Evolutionary conservation across 1,140 invertebrate genomes (phyloP).

Genomic region (Orius insidiosus): DNA sequence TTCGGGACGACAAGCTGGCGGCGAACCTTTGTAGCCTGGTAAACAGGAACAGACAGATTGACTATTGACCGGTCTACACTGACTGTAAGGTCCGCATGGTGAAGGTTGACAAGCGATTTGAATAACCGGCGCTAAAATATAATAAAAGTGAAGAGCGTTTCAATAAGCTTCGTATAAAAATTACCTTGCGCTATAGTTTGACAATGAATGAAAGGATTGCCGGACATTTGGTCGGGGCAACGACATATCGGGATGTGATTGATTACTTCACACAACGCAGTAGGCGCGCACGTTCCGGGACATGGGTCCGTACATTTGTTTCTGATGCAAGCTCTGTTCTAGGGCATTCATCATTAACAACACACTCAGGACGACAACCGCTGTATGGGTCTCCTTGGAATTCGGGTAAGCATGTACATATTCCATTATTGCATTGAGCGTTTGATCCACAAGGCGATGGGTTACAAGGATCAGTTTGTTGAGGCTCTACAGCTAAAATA

Average conservation of each 20-base stretch:
- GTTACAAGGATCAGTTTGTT: conserved; percentile 24
- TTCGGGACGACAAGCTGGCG: conserved; percentile 53
- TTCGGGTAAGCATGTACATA: conserved; percentile 31
- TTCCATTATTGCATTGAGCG: conserved; percentile 33
- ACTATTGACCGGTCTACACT: conserved; percentile 34
- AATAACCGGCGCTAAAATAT: conserved; percentile 18
- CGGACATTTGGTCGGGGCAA: conserved; percentile 47
- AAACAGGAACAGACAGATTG: conserved; percentile 35
- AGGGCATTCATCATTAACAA: conserved; percentile 32
- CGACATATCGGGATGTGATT: conserved; percentile 62
- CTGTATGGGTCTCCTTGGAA: conserved; percentile 36
- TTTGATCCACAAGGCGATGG: conserved; percentile 40
- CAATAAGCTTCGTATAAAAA: neutral
- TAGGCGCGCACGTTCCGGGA: conserved; percentile 52
- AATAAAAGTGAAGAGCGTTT: conserved; percentile 14
- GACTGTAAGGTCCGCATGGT: conserved; percentile 36
- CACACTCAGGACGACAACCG: conserved; percentile 30
- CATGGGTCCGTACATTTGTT: conserved; percentile 39
- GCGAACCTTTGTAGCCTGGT: conserved; percentile 38
- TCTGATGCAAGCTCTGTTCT: conserved; percentile 30
- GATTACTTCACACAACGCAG: conserved; percentile 55
- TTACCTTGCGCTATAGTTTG: conserved; percentile 22
- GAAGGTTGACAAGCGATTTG: conserved; percentile 28
- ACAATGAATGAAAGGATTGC: conserved; percentile 42
- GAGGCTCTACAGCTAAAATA: conserved; percentile 16